Evolutionary conservation across 2,113 vertebrate species (phyloP).

Genomic region (Rynchops niger): DNA sequence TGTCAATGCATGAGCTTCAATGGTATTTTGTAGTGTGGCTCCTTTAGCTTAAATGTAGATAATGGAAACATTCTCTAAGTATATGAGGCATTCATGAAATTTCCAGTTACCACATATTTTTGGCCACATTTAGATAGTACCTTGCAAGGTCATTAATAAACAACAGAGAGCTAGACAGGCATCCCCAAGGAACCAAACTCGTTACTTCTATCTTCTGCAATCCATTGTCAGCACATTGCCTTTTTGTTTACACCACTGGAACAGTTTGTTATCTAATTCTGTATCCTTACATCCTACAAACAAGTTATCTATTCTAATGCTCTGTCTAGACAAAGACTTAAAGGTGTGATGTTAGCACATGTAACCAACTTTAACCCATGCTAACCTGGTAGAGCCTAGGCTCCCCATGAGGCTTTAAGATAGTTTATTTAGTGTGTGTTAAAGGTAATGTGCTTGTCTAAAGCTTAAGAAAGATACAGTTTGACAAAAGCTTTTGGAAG

Average conservation of each 20-base stretch:
- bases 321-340: slow-evolving; percentile 45
- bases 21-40: not conserved
- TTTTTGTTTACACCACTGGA: slow-evolving; percentile 10
- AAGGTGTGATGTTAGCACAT: slow-evolving; percentile 7
- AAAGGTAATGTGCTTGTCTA: slow-evolving; percentile 21
- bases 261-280: slow-evolving; percentile 39
- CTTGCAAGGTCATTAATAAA: slow-evolving; percentile 9
- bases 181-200: not conserved
- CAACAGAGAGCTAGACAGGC: not conserved
- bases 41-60: not conserved
- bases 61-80: not conserved
- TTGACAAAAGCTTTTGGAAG: slow-evolving; percentile 49
- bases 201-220: slow-evolving; percentile 16
- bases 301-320: slow-evolving; percentile 40
- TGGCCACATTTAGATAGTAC: not conserved
- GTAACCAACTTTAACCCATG: slow-evolving; percentile 8
- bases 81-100: not conserved
- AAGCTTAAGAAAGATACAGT: not conserved
- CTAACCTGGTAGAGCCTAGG: not conserved
- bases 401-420: not conserved
- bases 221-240: not conserved
- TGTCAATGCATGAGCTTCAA: not conserved
- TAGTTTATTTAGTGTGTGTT: not conserved
- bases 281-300: not conserved
- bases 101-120: not conserved